Conservation (phyloP, 1,140 invertebrate genomes). For the Nasonia vitripennis region DNA sequence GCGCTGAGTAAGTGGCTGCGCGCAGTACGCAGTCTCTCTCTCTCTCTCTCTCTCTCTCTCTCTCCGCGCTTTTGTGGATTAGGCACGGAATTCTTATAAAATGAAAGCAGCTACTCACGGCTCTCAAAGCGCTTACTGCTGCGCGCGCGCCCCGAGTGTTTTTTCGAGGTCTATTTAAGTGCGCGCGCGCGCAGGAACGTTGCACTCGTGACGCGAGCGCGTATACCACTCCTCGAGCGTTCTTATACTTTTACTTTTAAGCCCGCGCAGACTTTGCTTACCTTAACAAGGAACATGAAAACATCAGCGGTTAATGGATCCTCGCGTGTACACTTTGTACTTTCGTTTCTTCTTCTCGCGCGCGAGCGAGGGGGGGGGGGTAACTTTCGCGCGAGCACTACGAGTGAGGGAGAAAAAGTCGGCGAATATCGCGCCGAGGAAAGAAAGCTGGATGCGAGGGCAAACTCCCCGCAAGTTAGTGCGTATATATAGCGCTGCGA, state of each 20-base stretch:
- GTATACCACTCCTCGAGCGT: neutral
- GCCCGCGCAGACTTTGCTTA: slow-evolving; percentile 1
- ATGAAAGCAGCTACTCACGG: neutral
- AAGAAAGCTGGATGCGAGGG: too few relatives aligned
- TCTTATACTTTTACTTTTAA: slow-evolving; percentile 21
- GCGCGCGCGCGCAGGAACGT: neutral
- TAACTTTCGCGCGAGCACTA: neutral
- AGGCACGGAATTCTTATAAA: slow-evolving; percentile 40
- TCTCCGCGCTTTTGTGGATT: slow-evolving; percentile 29
- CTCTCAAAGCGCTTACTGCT: neutral
- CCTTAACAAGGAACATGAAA: neutral
- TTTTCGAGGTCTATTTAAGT: slow-evolving; percentile 39
- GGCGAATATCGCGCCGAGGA: neutral
- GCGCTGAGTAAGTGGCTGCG: neutral
- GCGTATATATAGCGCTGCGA: neutral
- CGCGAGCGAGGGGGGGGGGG: too few relatives aligned
- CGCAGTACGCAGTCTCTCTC: neutral
- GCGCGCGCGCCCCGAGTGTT: neutral
- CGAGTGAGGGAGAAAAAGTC: neutral
- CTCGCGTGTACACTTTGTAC: neutral
- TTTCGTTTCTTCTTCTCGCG: neutral
- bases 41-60: neutral
- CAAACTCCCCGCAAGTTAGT: neutral
- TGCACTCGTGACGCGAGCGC: neutral
- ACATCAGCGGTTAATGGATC: neutral